Evolutionary conservation across 2,113 vertebrate species (phyloP).

Genomic region (Mandrillus leucophaeus): DNA sequence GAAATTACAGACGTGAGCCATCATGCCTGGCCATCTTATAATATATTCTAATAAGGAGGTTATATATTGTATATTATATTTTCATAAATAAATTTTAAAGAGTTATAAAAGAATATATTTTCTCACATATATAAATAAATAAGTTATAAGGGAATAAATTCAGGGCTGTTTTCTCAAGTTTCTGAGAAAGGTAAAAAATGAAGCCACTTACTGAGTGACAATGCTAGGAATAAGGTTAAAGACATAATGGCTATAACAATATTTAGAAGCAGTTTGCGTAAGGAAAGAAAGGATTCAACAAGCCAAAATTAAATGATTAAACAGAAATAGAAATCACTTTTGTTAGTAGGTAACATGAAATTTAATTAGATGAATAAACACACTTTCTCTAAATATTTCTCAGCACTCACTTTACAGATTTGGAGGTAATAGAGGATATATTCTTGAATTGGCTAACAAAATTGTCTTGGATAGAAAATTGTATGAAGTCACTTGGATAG

Average conservation of each 20-base stretch:
- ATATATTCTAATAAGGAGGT: not conserved
- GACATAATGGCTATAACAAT: not conserved
- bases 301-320: not conserved
- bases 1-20: too few species aligned
- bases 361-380: not conserved
- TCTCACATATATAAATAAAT: not conserved
- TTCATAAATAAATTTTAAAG: not conserved
- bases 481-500: not conserved
- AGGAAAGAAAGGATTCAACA: not conserved
- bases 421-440: not conserved
- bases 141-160: not conserved
- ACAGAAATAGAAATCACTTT: not conserved
- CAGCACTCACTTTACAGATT: not conserved
- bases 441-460: not conserved
- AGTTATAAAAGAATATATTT: not conserved
- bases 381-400: not conserved
- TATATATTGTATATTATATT: not conserved
- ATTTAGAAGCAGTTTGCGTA: not conserved
- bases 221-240: not conserved
- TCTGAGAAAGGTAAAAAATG: not conserved
- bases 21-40: not conserved
- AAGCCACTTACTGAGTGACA: not conserved
- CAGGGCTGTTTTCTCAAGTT: not conserved
- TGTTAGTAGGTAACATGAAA: not conserved
- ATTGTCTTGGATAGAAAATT: not conserved